A percentile compares a stretch with the other conserved stretches of the same genome.
These are phyloP conservation scores for Percopsis transmontana DNA, from an alignment of 2,113 vertebrate genomes.

Conservation along the genomic window DNA sequence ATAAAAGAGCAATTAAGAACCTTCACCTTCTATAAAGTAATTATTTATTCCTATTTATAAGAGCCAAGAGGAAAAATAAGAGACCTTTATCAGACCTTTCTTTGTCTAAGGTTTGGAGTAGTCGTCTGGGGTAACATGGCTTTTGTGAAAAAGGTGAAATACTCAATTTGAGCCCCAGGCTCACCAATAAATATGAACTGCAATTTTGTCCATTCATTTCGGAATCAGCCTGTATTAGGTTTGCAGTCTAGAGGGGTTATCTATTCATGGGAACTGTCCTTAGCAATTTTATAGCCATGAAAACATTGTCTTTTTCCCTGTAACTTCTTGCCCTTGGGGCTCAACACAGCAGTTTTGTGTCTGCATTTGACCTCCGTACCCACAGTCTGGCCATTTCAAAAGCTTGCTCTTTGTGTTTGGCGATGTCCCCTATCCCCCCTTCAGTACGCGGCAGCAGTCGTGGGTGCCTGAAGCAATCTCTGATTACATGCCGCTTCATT, in stretches of 20 bases:
- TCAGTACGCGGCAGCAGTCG: conserved; percentile 48
- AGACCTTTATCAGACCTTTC: conserved; percentile 33
- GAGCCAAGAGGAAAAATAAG: conserved; percentile 19
- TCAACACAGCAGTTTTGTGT: conserved; percentile 57
- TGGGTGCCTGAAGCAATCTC: conserved; percentile 57
- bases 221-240: conserved; percentile 52
- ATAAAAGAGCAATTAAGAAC: conserved; percentile 24
- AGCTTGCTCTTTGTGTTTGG: conserved; percentile 64
- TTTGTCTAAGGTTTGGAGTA: conserved; percentile 33
- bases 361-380: conserved; percentile 57
- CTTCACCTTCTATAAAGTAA: conserved; percentile 38
- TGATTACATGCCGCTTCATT: conserved; percentile 59
- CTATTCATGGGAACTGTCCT: conserved; percentile 38
- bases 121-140: conserved; percentile 34
- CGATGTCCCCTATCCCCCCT: conserved; percentile 53
- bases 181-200: conserved; percentile 34
- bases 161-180: conserved; percentile 43
- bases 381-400: conserved; percentile 65
- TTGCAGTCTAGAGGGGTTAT: conserved; percentile 32
- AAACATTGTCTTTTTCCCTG: conserved; percentile 11
- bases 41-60: conserved; percentile 39
- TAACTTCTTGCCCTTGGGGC: conserved; percentile 28
- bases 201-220: conserved; percentile 39
- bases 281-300: conserved; percentile 52
- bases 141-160: conserved; percentile 55